Evolutionary conservation across 2,888 invertebrate species (phyloP).

Genomic region (Frankliniella intonsa): DNA sequence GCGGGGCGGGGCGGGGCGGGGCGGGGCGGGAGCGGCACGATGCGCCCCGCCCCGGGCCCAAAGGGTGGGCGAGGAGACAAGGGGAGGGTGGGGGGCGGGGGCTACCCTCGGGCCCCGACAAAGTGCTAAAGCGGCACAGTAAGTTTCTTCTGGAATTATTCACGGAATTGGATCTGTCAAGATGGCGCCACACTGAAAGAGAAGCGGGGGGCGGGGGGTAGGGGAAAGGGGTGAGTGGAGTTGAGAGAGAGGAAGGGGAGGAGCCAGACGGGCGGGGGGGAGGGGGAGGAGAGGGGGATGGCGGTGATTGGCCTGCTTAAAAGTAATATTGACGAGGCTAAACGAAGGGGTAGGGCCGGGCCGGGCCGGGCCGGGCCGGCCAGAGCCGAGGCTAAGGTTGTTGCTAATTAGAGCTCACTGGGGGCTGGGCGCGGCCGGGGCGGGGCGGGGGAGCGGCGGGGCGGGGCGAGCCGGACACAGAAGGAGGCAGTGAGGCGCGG

Average conservation of each 20-base stretch:
- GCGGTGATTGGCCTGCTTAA: conserved; percentile 10
- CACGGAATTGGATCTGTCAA: conserved; percentile 24
- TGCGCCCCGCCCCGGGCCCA: neutral
- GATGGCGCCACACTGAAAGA: neutral
- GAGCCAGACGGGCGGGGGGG: neutral
- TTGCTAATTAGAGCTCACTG: no score
- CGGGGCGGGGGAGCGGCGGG: no score
- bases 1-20: no score
- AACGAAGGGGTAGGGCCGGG: neutral
- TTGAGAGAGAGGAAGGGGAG: neutral
- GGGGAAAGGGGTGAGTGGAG: neutral
- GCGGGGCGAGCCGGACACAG: no score
- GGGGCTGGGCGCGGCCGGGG: no score
- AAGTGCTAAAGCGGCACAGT: conserved; percentile 24
- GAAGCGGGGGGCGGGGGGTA: neutral
- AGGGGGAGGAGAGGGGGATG: neutral
- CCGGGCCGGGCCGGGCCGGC: no score
- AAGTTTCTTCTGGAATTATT: conserved; percentile 23
- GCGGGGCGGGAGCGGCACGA: no score
- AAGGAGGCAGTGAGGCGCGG: no score
- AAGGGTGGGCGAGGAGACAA: neutral
- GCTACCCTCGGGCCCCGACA: neutral
- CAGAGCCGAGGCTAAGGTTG: no score
- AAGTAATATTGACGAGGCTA: conserved; percentile 18
- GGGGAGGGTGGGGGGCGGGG: neutral